Evolutionary conservation across 2,888 invertebrate species (phyloP).

Genomic region (Drosophila flavopinicola): DNA sequence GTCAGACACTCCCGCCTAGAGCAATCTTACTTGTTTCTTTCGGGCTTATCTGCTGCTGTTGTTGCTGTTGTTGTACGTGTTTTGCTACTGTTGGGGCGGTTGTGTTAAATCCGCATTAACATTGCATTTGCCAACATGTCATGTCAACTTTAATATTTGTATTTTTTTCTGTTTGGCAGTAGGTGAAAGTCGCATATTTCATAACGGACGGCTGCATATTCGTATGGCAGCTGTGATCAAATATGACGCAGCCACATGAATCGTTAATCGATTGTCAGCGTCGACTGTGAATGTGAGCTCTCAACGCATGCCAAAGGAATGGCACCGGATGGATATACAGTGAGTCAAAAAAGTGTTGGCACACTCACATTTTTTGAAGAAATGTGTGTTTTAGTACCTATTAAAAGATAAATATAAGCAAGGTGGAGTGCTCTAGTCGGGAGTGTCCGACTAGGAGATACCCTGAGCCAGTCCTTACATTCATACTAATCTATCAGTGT

Average conservation of each 20-base stretch:
- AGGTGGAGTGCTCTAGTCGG: too few relatives aligned
- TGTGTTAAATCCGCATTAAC: slow-evolving; percentile 59
- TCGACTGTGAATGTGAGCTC: slow-evolving; percentile 7
- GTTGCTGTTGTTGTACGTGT: too few relatives aligned
- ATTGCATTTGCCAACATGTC: slow-evolving; percentile 49
- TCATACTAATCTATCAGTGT: too few relatives aligned
- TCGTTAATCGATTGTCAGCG: slow-evolving; percentile 44
- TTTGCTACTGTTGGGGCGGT: slow-evolving; percentile 11
- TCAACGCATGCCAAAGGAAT: slow-evolving; percentile 1
- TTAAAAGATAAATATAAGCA: too few relatives aligned
- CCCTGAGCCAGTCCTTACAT: too few relatives aligned
- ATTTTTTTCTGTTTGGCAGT: background rate
- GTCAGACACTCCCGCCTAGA: too few relatives aligned
- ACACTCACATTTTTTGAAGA: too few relatives aligned
- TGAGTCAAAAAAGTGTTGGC: too few relatives aligned
- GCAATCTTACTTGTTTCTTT: too few relatives aligned
- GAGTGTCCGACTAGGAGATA: too few relatives aligned
- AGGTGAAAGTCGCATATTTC: slow-evolving; percentile 27
- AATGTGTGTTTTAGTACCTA: too few relatives aligned
- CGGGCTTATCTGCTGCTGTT: slow-evolving; percentile 39
- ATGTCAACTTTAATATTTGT: slow-evolving; percentile 29
- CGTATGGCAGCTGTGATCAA: slow-evolving; percentile 44
- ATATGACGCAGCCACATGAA: slow-evolving; percentile 34
- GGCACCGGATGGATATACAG: slow-evolving; percentile 2
- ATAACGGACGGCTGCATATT: slow-evolving; percentile 21